phyloP scores from a whole-genome alignment of 2,888 invertebrate genomes.

The Gastracanthus pulcherrimus region DNA sequence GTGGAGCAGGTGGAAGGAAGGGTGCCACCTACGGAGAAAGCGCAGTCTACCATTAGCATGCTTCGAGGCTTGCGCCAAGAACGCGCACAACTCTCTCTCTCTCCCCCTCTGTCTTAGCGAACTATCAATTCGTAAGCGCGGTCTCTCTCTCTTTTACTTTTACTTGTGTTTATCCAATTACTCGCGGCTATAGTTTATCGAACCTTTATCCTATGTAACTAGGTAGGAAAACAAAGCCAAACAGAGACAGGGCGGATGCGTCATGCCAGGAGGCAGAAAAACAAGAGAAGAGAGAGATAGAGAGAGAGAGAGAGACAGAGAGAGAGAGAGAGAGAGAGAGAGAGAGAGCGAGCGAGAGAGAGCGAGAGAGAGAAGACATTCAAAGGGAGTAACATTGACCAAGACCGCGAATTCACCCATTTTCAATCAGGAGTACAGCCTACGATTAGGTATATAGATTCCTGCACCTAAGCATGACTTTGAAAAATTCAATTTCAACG shows the following conservation, averaged over 20 bases:
- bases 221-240: neutral
- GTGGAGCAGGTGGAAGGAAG: conserved; percentile 85
- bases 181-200: neutral
- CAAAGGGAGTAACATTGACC: conserved; percentile 11
- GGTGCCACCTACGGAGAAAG: conserved; percentile 76
- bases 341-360: neutral
- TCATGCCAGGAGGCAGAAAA: neutral
- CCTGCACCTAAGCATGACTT: conserved; percentile 5
- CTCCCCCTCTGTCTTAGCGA: neutral
- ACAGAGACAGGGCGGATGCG: neutral
- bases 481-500: neutral
- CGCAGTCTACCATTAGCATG: conserved; percentile 72
- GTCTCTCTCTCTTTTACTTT: neutral
- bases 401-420: conserved; percentile 49
- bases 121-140: too few relatives aligned
- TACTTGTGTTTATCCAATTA: neutral
- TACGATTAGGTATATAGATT: neutral
- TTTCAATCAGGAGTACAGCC: conserved; percentile 46
- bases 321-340: neutral
- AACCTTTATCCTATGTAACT: neutral
- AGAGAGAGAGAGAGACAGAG: neutral
- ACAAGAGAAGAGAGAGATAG: neutral
- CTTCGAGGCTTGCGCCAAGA: neutral
- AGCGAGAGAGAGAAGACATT: conserved; percentile 18
- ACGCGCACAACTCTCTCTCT: neutral